Evolutionary conservation across 2,113 vertebrate species (phyloP).

Genomic region (Neolamprologus devosi): DNA sequence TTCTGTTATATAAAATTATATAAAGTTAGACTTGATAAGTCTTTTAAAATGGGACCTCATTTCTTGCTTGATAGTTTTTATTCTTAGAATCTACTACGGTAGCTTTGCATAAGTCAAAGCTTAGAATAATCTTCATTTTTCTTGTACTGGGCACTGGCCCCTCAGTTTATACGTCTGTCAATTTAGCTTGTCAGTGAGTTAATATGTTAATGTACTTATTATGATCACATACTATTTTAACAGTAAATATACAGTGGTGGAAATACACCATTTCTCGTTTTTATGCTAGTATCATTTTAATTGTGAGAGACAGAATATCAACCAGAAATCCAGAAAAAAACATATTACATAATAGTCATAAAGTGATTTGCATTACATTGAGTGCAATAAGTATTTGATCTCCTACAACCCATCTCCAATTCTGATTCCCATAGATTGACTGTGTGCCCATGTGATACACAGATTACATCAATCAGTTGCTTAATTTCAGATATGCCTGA

Average conservation of each 20-base stretch:
- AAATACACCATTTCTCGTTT: background rate
- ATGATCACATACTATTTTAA: background rate
- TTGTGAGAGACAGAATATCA: background rate
- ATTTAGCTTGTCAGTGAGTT: background rate
- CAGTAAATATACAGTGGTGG: background rate
- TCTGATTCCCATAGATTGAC: background rate
- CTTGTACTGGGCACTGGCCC: background rate
- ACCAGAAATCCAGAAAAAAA: background rate
- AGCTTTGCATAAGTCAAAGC: background rate
- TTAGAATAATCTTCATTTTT: background rate
- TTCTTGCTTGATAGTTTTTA: background rate
- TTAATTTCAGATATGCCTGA: background rate
- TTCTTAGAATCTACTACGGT: background rate
- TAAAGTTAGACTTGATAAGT: background rate
- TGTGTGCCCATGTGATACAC: background rate
- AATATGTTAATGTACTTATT: background rate
- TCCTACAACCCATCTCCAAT: background rate
- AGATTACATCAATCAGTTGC: background rate
- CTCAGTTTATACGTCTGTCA: background rate
- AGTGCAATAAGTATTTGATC: background rate
- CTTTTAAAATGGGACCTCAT: background rate
- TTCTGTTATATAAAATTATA: background rate
- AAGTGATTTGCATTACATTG: background rate
- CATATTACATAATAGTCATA: background rate
- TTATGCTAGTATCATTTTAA: background rate